These are phyloP conservation scores for Pseudoips prasinana DNA, from an alignment of 2,888 invertebrate genomes.

Conservation along the genomic window DNA sequence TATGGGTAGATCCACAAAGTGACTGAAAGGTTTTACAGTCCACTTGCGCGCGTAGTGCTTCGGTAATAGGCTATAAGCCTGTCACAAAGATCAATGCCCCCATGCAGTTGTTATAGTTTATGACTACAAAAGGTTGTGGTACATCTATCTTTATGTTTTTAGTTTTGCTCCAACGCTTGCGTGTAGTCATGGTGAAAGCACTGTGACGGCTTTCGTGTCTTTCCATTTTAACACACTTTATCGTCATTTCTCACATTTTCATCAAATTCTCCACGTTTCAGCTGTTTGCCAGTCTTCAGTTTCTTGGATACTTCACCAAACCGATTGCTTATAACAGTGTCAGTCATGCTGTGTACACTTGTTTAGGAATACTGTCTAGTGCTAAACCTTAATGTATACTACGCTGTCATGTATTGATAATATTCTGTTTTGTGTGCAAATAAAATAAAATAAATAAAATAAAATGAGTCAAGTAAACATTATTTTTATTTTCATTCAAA, in stretches of 20 bases:
- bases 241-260: conserved; percentile 25
- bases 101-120: conserved; percentile 33
- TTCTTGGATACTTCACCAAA: conserved; percentile 24
- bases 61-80: conserved; percentile 38
- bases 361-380: no score
- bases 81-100: conserved; percentile 42
- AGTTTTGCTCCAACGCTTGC: conserved; percentile 20
- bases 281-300: conserved; percentile 23
- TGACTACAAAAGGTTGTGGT: conserved; percentile 20
- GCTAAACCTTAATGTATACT: no score
- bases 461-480: no score
- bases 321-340: conserved; percentile 23
- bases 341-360: no score
- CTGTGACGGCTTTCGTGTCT: conserved; percentile 29
- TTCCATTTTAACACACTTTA: conserved; percentile 32
- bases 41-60: conserved; percentile 26
- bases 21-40: conserved; percentile 15
- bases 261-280: conserved; percentile 26
- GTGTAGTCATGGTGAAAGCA: conserved; percentile 30
- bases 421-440: no score
- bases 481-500: conserved; percentile 8
- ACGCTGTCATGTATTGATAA: no score
- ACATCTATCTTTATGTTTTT: conserved; percentile 23
- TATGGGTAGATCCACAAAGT: conserved; percentile 21
- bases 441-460: no score